These are phyloP conservation scores for Catocala nupta DNA, from an alignment of 2,888 invertebrate genomes.

Conservation along the genomic window DNA sequence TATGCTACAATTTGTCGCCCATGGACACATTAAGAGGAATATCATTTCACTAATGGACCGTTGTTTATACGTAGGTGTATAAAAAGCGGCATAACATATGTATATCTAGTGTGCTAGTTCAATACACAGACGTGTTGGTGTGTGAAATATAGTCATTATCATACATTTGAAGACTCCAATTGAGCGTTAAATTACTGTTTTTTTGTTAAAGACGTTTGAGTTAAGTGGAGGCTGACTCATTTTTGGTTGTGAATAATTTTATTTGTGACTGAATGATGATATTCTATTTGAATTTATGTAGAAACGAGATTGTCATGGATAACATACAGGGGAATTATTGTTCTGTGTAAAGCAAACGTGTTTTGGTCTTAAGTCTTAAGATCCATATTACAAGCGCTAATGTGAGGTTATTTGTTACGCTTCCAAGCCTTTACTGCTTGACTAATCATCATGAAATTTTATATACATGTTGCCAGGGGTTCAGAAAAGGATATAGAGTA, in stretches of 20 bases:
- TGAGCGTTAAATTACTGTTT: conserved; percentile 13
- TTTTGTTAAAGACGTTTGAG: neutral
- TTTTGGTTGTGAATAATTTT: neutral
- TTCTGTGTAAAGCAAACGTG: too few relatives aligned
- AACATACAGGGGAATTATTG: too few relatives aligned
- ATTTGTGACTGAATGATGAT: too few relatives aligned
- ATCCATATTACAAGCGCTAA: too few relatives aligned
- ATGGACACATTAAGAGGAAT: conserved; percentile 78
- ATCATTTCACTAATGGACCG: conserved; percentile 82
- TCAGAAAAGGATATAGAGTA: too few relatives aligned
- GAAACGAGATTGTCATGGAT: too few relatives aligned
- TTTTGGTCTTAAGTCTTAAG: too few relatives aligned
- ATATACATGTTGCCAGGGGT: too few relatives aligned
- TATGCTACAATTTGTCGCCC: conserved; percentile 67
- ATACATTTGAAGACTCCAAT: conserved; percentile 27
- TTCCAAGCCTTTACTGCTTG: too few relatives aligned
- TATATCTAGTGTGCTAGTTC: conserved; percentile 55
- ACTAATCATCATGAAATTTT: too few relatives aligned
- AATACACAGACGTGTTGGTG: conserved; percentile 60
- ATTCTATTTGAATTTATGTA: too few relatives aligned
- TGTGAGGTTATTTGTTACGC: too few relatives aligned
- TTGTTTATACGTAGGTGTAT: conserved; percentile 62
- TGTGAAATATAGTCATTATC: conserved; percentile 49
- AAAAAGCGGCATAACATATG: conserved; percentile 57
- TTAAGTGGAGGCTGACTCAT: neutral